A percentile compares a stretch with the other conserved stretches of the same genome.
phyloP scores from a whole-genome alignment of 1,140 invertebrate species.

The Apis florea region DNA sequence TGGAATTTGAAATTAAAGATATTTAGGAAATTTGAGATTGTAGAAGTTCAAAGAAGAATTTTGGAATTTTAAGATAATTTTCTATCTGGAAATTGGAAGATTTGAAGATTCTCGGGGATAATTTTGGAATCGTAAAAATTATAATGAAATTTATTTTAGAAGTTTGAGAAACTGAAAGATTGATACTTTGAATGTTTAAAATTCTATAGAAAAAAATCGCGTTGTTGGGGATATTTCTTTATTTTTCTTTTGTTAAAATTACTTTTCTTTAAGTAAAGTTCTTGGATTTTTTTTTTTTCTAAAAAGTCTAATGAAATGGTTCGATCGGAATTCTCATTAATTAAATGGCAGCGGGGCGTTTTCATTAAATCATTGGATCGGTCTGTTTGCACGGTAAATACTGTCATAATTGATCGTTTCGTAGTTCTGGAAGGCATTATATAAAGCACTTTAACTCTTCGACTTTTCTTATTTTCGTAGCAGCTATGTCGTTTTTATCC shows the following conservation, averaged over 20 bases:
- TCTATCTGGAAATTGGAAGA: not conserved
- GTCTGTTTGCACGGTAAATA: constrained; percentile 33
- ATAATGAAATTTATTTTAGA: not conserved
- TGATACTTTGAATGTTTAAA: not conserved
- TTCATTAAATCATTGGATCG: constrained; percentile 32
- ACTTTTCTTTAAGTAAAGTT: too few relatives aligned
- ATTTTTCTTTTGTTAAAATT: not conserved
- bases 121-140: not conserved
- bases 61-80: not conserved
- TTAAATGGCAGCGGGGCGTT: constrained; percentile 18
- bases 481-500: not conserved
- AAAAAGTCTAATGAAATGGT: constrained; percentile 8
- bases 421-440: not conserved
- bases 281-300: not conserved
- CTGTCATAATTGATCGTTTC: constrained; percentile 28
- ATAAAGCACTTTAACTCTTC: not conserved
- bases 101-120: not conserved
- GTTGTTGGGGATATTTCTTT: too few relatives aligned
- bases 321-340: constrained; percentile 13
- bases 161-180: not conserved
- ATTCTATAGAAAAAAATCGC: too few relatives aligned
- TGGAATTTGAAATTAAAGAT: not conserved
- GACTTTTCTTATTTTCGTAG: not conserved
- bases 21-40: not conserved
- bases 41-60: not conserved